Evolutionary conservation across 2,113 vertebrate genomes (phyloP).

Genomic region (Lipotes vexillifer): DNA sequence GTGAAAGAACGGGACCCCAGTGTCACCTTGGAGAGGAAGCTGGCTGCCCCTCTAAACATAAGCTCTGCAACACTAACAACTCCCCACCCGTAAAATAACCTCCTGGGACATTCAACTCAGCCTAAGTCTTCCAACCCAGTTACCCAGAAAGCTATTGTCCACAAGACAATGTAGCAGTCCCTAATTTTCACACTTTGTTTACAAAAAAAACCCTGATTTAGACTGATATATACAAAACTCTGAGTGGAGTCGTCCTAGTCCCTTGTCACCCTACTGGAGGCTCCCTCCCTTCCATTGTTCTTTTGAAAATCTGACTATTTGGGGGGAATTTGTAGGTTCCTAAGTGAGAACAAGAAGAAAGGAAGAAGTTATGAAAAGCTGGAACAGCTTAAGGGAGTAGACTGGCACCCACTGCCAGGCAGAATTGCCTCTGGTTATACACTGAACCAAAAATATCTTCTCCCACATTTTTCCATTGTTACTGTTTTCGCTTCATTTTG

Average conservation of each 20-base stretch:
- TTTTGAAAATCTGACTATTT: background rate
- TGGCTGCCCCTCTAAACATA: background rate
- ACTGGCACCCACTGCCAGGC: background rate
- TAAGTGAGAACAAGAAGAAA: background rate
- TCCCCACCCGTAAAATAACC: background rate
- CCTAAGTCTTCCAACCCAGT: background rate
- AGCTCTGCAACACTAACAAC: background rate
- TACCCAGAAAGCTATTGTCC: background rate
- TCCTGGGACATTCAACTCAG: background rate
- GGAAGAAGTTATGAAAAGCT: conserved; percentile 24
- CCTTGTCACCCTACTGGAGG: background rate
- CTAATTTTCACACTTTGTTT: background rate
- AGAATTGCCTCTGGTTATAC: background rate
- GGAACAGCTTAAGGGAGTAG: background rate
- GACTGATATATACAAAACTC: background rate
- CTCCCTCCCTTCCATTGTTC: background rate
- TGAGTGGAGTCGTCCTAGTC: background rate
- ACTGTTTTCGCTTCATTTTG: background rate
- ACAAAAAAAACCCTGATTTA: background rate
- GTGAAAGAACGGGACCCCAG: background rate
- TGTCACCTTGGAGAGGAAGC: background rate
- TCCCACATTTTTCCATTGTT: background rate
- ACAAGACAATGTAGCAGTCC: background rate
- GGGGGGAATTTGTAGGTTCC: background rate
- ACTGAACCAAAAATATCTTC: conserved; percentile 1